Conservation (phyloP, 2,113 vertebrate species). For the Pachycephala philippinensis region DNA sequence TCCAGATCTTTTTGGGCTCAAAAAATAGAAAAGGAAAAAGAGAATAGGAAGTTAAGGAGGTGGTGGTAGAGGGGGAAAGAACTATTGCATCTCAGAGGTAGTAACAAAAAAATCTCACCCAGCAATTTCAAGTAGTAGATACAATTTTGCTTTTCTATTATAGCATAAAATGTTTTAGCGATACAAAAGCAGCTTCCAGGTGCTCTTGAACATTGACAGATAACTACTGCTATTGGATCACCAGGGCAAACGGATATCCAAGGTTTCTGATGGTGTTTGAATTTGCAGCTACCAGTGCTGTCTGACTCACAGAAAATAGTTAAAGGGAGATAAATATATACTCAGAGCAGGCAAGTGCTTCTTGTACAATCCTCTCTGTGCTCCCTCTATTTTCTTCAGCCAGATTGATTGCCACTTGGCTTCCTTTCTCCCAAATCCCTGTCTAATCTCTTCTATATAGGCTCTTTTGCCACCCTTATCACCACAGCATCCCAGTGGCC, state of each 20-base stretch:
- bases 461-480: slow-evolving; percentile 20
- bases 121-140: not conserved
- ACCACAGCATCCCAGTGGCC: not conserved
- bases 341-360: not conserved
- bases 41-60: not conserved
- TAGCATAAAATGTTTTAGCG: not conserved
- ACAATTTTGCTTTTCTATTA: not conserved
- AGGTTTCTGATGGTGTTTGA: not conserved
- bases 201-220: not conserved
- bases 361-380: slow-evolving; percentile 4
- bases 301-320: not conserved
- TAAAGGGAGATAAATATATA: not conserved
- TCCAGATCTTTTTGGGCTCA: not conserved
- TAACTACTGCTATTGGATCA: not conserved
- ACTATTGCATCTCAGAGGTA: not conserved
- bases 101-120: not conserved
- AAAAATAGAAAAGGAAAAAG: not conserved
- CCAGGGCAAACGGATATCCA: not conserved
- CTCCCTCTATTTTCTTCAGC: slow-evolving; percentile 19
- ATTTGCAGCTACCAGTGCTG: not conserved
- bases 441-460: slow-evolving; percentile 22
- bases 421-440: slow-evolving; percentile 39
- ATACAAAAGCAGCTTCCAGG: not conserved
- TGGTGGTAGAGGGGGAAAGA: not conserved
- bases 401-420: slow-evolving; percentile 23